Base-by-base conservation (phyloP, 2,113 vertebrate species). In the Phocoena phocoena region DNA sequence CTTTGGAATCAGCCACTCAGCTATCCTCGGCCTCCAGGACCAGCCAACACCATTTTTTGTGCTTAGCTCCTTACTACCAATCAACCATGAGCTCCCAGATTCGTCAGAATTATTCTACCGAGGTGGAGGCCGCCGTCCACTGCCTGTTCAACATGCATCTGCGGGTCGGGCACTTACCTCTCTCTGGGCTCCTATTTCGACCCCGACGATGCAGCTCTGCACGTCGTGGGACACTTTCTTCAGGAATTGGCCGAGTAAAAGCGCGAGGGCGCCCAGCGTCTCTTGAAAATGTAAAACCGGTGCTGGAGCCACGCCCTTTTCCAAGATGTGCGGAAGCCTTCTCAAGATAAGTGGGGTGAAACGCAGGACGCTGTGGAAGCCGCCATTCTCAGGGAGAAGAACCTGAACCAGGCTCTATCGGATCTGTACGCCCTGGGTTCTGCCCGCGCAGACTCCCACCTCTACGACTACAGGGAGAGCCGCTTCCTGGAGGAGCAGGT, bases 391-490 rank as follows among this genome's bases (percentile, higher is more conserved):
- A 47, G 2, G 17, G 74, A 77, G 28, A 11, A 33, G 74, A 50
- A 77, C 31, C 26, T 77, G 44, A 77, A 28, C 44, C 44, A 31
- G 17, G 17, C 17, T 4, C 44, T 33, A 33, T 17, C 11, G 17
- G 26, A 12, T 20, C 74, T 77, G 31, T 28, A 4, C 8, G 44
- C 74, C 44, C 74, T 50, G 5, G 6, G 28, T 50, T 77, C 15
- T 33, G 15, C 15, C 50, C 17, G 18, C 0, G 9, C 44, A 50
- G 44, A 77, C 74, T 11, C 44, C 9, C 28, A 21, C 17, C 18
- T 33, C 28, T 17, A 5, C 11, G 28, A 20, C 44, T 50, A 50
- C 47, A 44, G 18, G 9, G 74, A 77, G 74, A 50, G 28, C 17
- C 1, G 1, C 18, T 41, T 50, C 44, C 74, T 2, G 28, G 9